Evolutionary conservation across 2,113 vertebrate species (phyloP).

Genomic region (Rhodinocichla rosea): DNA sequence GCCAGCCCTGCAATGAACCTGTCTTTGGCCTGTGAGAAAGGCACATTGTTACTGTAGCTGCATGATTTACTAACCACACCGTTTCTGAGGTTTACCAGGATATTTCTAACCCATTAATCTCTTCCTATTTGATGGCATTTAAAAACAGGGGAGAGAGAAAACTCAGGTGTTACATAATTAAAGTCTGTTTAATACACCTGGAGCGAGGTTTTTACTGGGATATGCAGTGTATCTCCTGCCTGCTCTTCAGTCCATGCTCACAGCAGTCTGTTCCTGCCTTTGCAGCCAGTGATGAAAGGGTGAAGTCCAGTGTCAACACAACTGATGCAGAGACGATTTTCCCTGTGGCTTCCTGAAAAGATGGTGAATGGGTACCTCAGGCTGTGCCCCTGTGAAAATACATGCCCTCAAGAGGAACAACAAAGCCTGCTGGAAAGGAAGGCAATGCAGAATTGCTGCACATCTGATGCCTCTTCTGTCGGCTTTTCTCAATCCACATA

Average conservation of each 20-base stretch:
- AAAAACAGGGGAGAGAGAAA: not conserved
- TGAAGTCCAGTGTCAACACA: not conserved
- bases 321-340: not conserved
- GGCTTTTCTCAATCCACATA: not conserved
- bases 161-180: not conserved
- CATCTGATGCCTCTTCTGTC: not conserved
- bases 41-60: not conserved
- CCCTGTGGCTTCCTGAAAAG: not conserved
- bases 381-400: not conserved
- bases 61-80: not conserved
- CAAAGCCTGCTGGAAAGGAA: not conserved
- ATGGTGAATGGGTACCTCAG: not conserved
- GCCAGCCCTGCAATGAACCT: accelerated
- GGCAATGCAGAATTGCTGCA: not conserved
- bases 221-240: not conserved
- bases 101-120: not conserved
- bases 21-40: not conserved
- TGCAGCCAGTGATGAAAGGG: not conserved
- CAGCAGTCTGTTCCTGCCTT: not conserved
- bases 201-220: accelerated
- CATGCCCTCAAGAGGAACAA: not conserved
- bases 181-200: not conserved
- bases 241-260: not conserved
- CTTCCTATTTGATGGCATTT: not conserved
- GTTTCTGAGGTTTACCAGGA: not conserved